These are phyloP conservation scores for Hemichromis elongatus DNA, from an alignment of 2,113 vertebrate species.

Conservation along the genomic window DNA sequence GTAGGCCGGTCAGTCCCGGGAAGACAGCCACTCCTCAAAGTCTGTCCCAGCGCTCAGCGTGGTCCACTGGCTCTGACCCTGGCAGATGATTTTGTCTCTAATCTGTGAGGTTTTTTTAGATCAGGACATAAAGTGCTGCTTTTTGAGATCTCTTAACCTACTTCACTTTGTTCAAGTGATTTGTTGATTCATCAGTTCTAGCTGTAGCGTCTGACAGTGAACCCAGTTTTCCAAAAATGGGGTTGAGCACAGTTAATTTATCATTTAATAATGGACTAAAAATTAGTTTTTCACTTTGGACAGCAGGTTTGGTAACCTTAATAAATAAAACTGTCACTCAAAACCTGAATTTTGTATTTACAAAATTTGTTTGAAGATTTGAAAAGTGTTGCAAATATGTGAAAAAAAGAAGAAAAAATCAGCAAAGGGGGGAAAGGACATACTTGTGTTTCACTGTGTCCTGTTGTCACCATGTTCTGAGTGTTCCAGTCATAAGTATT, in stretches of 20 bases:
- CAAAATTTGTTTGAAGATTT: neutral
- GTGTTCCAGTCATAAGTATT: neutral
- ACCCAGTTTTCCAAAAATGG: too few species aligned
- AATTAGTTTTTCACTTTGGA: neutral
- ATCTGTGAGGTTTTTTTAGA: neutral
- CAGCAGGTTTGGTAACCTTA: neutral
- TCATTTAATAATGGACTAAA: neutral
- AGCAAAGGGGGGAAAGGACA: too few species aligned
- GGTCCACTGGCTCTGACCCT: rapidly evolving
- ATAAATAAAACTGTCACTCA: neutral
- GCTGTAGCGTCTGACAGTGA: neutral
- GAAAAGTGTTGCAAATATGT: neutral
- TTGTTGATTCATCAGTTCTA: neutral
- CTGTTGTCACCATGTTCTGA: rapidly evolving
- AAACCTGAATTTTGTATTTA: neutral
- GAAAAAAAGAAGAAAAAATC: neutral
- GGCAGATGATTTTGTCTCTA: neutral
- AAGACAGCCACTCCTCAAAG: neutral
- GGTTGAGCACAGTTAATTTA: neutral
- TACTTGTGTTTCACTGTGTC: neutral
- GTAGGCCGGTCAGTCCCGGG: neutral
- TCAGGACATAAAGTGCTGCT: rapidly evolving
- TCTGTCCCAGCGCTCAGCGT: rapidly evolving
- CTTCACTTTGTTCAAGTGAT: neutral
- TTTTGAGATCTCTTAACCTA: neutral